Base-by-base conservation (phyloP, 2,888 invertebrate genomes). In the Epinotia bilunana region DNA sequence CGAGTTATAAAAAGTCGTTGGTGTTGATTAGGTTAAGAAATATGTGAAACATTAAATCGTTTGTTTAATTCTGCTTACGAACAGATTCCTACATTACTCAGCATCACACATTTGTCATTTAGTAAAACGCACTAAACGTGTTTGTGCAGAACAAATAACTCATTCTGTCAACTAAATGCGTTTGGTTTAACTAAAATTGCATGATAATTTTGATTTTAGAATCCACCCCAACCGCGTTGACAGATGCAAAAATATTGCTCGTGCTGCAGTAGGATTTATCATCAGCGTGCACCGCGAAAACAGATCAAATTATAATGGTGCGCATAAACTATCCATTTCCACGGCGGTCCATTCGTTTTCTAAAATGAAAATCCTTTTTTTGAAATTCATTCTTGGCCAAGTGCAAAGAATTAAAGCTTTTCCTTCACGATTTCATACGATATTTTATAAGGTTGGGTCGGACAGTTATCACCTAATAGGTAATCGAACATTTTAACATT, bases 141-240 rank as follows among this genome's bases (percentile, higher is more conserved):
- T 87, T 87, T 87, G 87, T 84, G 87, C 78, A 80, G 81, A 80
- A 81, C 81, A 81, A 84, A 90, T 92, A 87, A 86, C 83, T 91
- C 90, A 91, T 87, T 84, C 90, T 91, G 92, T 91, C 91, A 90
- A 86, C 89, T 86, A 88, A 89, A 90, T 89, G 88, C 88, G 86
- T 89, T 88, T 82, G 89, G 89, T 88, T 87, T 84, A 87, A 88
- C 90, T 90, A 88, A 91, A 92, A 92, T 90, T 89, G 89, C 91
- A 88, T 89, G 89, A 90, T 91, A 88, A 91, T 91, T 91, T 91
- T 89, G 90, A 91, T 91, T 91, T 88, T 88, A 90, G 88, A 85
- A 88, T 86, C 83, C 83, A 80, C 83, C 82, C 81, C 80, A 79
- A 81, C 83, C 83, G 82, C 85, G 90, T 86, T 90, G 91, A 91